Evolutionary conservation across 2,888 invertebrate genomes (phyloP).

Genomic region (Lasius platythorax): DNA sequence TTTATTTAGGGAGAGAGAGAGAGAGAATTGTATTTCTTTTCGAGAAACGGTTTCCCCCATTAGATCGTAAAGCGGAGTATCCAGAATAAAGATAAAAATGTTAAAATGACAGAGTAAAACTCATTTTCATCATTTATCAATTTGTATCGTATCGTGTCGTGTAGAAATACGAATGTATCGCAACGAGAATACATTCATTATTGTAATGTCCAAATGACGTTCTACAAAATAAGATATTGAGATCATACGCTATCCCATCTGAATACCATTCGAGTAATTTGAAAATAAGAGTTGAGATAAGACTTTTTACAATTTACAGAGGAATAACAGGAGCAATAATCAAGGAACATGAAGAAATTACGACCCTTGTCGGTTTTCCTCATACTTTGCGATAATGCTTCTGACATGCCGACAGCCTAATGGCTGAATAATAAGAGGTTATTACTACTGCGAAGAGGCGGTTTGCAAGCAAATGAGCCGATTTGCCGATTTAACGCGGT

Average conservation of each 20-base stretch:
- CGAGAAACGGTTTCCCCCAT: background rate
- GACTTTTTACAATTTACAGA: background rate
- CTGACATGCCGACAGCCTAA: slow-evolving; percentile 40
- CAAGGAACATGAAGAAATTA: slow-evolving; percentile 25
- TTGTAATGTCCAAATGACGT: slow-evolving; percentile 8
- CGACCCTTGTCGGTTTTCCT: background rate
- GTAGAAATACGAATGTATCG: background rate
- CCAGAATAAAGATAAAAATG: slow-evolving; percentile 17
- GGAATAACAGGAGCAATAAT: background rate
- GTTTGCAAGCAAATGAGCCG: background rate
- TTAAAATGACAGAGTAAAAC: background rate
- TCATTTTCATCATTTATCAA: background rate
- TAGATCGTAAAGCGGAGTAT: background rate
- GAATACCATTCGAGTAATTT: background rate
- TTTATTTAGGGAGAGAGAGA: background rate
- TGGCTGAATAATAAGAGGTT: slow-evolving; percentile 35
- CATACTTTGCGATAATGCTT: slow-evolving; percentile 10
- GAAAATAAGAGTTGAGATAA: background rate
- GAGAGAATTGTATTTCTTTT: background rate
- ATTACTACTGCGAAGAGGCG: slow-evolving; percentile 28
- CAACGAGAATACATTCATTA: slow-evolving; percentile 5
- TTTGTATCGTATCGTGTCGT: background rate
- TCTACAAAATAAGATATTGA: slow-evolving; percentile 5
- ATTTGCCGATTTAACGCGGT: background rate
- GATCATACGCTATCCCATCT: background rate